phyloP scores from a whole-genome alignment of 1,140 invertebrate genomes.

The Ceratosolen fusciceps region DNA sequence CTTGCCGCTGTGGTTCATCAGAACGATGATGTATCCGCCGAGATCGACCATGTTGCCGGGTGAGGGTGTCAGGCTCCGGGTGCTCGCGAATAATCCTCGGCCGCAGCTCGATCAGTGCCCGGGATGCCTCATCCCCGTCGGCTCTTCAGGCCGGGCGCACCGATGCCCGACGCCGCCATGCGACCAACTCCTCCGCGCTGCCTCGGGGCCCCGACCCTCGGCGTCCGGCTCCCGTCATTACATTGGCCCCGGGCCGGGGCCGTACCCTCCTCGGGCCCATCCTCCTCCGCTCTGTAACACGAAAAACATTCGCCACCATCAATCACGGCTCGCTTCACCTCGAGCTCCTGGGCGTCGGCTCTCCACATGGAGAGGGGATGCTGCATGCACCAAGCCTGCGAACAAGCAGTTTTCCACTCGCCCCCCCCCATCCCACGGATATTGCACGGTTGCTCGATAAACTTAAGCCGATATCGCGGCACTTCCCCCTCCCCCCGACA shows the following conservation, averaged over 20 bases:
- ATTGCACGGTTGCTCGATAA: too few species aligned
- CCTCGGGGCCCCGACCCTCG: neutral
- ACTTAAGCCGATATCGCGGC: too few species aligned
- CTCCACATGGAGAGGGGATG: too few species aligned
- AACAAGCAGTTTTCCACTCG: neutral
- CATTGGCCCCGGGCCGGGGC: neutral
- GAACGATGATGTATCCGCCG: conserved; percentile 95
- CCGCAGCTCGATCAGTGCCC: neutral
- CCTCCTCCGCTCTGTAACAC: conserved; percentile 1
- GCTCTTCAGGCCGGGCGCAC: neutral
- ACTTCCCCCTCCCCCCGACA: neutral
- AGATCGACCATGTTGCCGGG: conserved; percentile 86
- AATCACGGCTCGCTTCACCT: too few species aligned
- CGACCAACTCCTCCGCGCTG: neutral
- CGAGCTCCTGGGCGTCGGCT: too few species aligned
- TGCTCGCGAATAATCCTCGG: neutral
- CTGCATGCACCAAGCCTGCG: too few species aligned
- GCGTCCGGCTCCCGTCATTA: neutral
- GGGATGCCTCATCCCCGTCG: neutral
- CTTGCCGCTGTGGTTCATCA: conserved; percentile 93
- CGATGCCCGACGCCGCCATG: neutral
- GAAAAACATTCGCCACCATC: neutral
- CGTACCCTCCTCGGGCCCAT: neutral
- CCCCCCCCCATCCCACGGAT: too few species aligned
- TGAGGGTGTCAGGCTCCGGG: too few species aligned